Conservation (phyloP, 2,888 invertebrate genomes). For the Pyrocoelia pectoralis region DNA sequence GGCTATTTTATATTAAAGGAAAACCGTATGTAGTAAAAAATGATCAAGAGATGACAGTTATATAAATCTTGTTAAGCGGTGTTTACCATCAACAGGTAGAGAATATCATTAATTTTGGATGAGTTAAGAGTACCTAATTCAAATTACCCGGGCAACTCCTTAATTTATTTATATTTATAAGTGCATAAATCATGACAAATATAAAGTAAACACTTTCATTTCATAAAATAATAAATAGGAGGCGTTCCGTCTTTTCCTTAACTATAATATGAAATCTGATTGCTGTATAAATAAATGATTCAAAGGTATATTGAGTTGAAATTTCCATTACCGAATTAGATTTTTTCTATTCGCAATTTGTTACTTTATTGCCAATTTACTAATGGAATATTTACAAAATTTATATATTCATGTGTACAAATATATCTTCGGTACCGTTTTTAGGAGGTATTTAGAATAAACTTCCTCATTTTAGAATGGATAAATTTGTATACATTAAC, state of each 20-base stretch:
- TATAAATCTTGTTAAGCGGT: no score
- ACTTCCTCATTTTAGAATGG: conserved; percentile 2
- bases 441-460: conserved; percentile 13
- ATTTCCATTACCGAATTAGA: conserved; percentile 1
- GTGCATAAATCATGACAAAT: no score
- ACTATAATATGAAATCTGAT: not conserved
- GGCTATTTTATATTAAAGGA: no score
- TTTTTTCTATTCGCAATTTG: not conserved
- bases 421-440: conserved; percentile 4
- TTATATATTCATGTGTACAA: conserved; percentile 1
- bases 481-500: conserved; percentile 41
- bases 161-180: no score
- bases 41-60: no score
- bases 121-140: no score
- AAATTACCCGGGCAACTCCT: no score
- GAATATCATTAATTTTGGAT: no score
- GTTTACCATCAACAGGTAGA: no score
- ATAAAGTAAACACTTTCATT: no score
- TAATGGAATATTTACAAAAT: conserved; percentile 1
- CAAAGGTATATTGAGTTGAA: not conserved
- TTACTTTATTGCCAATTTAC: conserved; percentile 4
- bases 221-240: no score
- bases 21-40: no score
- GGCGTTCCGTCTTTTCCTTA: not conserved
- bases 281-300: not conserved